Conservation (phyloP, 2,888 invertebrate genomes). For the Neoaliturus tenellus region DNA sequence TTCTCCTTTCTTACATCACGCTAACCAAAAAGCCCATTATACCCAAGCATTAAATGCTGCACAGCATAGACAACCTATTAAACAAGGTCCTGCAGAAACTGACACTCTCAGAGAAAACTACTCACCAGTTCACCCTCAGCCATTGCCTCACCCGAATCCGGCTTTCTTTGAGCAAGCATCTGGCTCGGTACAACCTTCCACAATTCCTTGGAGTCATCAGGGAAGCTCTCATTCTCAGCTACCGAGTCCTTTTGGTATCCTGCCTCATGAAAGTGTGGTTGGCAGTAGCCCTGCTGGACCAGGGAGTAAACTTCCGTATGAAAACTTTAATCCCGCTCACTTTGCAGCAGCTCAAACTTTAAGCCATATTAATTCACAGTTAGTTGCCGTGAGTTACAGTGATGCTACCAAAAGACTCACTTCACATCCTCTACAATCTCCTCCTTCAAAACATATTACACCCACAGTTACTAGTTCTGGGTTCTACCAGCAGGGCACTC, state of each 20-base stretch:
- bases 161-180: constrained; percentile 82
- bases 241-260: constrained; percentile 85
- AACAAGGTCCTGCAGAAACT: constrained; percentile 75
- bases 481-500: constrained; percentile 31
- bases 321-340: constrained; percentile 72
- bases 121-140: constrained; percentile 74
- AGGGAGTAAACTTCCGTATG: constrained; percentile 79
- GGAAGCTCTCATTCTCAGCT: constrained; percentile 76
- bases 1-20: constrained; percentile 88
- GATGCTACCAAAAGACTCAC: constrained; percentile 47
- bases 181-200: constrained; percentile 72
- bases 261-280: constrained; percentile 87
- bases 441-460: not conserved
- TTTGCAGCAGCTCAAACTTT: constrained; percentile 80
- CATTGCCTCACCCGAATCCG: constrained; percentile 73
- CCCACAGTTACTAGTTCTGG: constrained; percentile 32
- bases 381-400: constrained; percentile 72
- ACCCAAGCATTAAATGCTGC: constrained; percentile 69
- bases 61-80: constrained; percentile 66
- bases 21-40: constrained; percentile 78
- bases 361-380: constrained; percentile 76
- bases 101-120: constrained; percentile 79
- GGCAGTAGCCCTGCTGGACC: constrained; percentile 77
- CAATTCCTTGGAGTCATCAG: constrained; percentile 83
- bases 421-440: not conserved